Conservation (phyloP, 2,888 invertebrate genomes). For the Scaptomyza tumidula region DNA sequence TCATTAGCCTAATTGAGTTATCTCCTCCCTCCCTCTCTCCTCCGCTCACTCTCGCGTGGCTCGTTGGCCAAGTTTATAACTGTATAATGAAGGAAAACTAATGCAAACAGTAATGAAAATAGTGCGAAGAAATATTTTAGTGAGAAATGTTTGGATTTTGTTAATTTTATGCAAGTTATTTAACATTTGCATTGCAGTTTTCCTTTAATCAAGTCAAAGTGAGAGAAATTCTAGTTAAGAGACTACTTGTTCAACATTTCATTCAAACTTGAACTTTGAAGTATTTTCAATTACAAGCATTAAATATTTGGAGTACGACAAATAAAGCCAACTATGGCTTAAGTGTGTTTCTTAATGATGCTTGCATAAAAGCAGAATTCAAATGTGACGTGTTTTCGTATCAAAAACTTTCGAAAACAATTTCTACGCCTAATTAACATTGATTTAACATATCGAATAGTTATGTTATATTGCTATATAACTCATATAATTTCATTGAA, state of each 20-base stretch:
- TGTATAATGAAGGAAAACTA: slow-evolving; percentile 18
- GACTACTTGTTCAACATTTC: background rate
- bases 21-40: slow-evolving; percentile 20
- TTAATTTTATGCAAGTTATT: slow-evolving; percentile 2
- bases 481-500: background rate
- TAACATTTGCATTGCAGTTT: background rate
- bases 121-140: background rate
- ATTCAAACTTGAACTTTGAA: background rate
- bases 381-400: no score
- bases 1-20: slow-evolving; percentile 53
- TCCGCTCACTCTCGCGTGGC: background rate
- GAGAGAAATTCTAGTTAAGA: background rate
- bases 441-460: no score
- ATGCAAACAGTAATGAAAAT: background rate
- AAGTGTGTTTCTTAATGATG: no score
- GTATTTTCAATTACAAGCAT: background rate
- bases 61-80: slow-evolving; percentile 17
- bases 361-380: no score
- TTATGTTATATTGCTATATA: no score
- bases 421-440: background rate
- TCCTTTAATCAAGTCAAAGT: slow-evolving; percentile 10
- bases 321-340: no score
- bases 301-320: no score
- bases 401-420: background rate
- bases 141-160: background rate